A percentile compares a stretch with the other conserved stretches of the same genome.
These are phyloP conservation scores for Gymnarchus niloticus DNA, from an alignment of 2,113 vertebrate species.

Conservation along the genomic window DNA sequence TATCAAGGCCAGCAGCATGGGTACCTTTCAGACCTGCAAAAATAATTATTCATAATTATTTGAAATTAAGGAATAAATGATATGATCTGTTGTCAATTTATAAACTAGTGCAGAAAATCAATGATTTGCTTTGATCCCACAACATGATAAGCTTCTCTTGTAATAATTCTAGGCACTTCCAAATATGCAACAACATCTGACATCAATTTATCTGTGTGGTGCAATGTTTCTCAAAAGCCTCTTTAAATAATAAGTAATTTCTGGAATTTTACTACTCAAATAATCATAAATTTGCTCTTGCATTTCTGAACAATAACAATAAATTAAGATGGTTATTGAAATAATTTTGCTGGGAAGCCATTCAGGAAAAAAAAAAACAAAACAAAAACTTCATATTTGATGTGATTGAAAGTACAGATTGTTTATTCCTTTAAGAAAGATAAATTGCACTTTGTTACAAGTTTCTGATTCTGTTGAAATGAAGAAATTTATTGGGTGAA, in stretches of 20 bases:
- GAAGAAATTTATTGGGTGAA: too few species aligned
- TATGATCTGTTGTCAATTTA: background rate
- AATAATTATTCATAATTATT: background rate
- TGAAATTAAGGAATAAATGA: too few species aligned
- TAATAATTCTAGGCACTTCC: background rate
- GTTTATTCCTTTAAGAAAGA: background rate
- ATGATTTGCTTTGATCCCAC: background rate
- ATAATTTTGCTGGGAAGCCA: background rate
- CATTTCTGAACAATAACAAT: background rate
- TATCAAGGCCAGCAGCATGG: background rate
- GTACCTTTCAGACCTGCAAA: background rate
- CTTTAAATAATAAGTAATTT: too few species aligned
- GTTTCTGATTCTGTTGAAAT: background rate
- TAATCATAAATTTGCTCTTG: background rate
- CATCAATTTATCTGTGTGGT: background rate
- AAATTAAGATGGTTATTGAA: too few species aligned
- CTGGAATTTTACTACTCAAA: too few species aligned
- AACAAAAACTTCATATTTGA: background rate
- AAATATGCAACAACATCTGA: constrained; percentile 11
- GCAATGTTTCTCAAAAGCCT: background rate
- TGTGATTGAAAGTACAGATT: background rate
- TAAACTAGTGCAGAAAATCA: background rate
- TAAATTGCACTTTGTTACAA: background rate
- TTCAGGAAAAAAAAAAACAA: too few species aligned
- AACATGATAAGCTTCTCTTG: background rate